Base-by-base conservation (phyloP, 2,113 vertebrate genomes). In the Mungos mungo region DNA sequence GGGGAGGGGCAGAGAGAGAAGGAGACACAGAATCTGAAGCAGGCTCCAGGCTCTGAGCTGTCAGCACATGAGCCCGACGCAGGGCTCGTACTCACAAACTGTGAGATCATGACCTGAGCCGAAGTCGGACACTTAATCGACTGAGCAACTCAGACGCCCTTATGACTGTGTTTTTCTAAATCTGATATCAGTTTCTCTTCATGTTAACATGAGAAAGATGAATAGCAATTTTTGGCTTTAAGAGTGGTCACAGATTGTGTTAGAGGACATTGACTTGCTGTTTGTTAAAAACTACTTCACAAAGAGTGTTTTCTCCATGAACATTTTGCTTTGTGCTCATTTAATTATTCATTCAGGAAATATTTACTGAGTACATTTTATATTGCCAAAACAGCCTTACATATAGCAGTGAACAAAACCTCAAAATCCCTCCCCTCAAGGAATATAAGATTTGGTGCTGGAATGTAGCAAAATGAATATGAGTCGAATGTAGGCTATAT, bases 331-430 rank as follows among this genome's bases (percentile, higher is more conserved):
- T 93, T 96, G 29, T 93, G 29, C 38, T 68, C 50, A n/a, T 80
- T 95, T 92, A 54, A 52, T 57, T 76, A 81, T 81, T 86, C 93
- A 60, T 77, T 93, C 47, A 88, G 1, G 83, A 86, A 86, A 90
- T 89, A 83, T 27, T 57, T 68, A 16, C 35, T 81, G 11, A 80
- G 2, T 86, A 52, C 35, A 27, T 93, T 3, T 60, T 79, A 57
- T 65, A 4, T 84, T 38, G 29, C 33, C 72, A 14, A 52, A 33
- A 72, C 19, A 84, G 25, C 19, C 38, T 29, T 72, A n/a, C 1
- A 54, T 47, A 83, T 0, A 68, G 25, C 16, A 21, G 13, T 88
- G 50, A 90, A 72, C 63, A 90, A 86, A 65, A 79, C 38, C 77
- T 45, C 25, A 77, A 54, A 69, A 45, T 85, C 15, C 13, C 38